Conservation (phyloP, 2,888 invertebrate species). For the Thecocarcelia acutangulata region DNA sequence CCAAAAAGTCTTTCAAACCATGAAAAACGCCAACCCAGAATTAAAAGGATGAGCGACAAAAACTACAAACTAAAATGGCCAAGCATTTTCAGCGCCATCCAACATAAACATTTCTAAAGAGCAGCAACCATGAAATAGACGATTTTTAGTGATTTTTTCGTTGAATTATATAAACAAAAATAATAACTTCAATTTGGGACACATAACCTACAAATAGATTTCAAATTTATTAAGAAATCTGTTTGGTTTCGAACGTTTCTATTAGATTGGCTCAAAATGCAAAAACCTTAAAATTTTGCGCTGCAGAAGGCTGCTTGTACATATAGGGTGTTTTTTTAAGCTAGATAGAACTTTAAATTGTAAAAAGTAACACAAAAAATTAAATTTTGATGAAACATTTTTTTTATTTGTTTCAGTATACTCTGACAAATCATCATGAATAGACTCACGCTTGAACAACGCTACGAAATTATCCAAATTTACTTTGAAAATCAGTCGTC, state of each 20-base stretch:
- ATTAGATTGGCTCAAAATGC: too few relatives aligned
- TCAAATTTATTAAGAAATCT: neutral
- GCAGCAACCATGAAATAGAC: slow-evolving; percentile 57
- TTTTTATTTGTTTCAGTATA: too few relatives aligned
- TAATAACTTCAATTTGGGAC: slow-evolving; percentile 15
- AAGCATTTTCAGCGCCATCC: slow-evolving; percentile 55
- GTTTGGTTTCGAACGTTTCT: neutral
- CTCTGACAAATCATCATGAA: too few relatives aligned
- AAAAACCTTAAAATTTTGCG: too few relatives aligned
- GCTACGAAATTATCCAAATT: too few relatives aligned
- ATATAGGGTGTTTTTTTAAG: too few relatives aligned
- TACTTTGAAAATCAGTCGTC: too few relatives aligned
- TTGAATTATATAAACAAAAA: neutral
- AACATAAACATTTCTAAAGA: slow-evolving; percentile 48
- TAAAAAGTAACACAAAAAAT: too few relatives aligned
- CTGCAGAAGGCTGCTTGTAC: too few relatives aligned
- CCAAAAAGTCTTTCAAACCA: slow-evolving; percentile 39
- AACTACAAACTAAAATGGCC: slow-evolving; percentile 44
- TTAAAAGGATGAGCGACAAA: slow-evolving; percentile 22
- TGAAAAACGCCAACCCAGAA: slow-evolving; percentile 38
- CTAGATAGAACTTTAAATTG: too few relatives aligned
- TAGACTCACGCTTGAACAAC: too few relatives aligned
- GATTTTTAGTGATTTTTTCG: slow-evolving; percentile 40
- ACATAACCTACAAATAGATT: neutral
- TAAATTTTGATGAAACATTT: too few relatives aligned